These are phyloP conservation scores for Sarcophaga carnaria DNA, from an alignment of 2,888 invertebrate genomes.

Conservation along the genomic window DNA sequence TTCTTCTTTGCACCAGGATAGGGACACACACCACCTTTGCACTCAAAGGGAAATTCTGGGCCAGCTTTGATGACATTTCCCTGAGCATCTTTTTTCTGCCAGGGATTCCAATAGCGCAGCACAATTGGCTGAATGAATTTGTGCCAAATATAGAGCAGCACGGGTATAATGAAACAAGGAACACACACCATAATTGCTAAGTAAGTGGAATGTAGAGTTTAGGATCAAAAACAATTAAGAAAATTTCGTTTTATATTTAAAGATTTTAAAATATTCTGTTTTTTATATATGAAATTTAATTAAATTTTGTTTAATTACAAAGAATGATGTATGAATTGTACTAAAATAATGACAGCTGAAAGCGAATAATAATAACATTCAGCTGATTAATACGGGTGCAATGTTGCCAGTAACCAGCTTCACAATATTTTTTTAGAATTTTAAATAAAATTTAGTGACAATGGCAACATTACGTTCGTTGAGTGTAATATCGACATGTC, in stretches of 20 bases:
- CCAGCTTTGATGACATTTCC: conserved; percentile 83
- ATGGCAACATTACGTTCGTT: no score
- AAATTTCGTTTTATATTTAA: no score
- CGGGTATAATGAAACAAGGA: conserved; percentile 92
- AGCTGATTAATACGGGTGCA: no score
- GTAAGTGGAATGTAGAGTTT: conserved; percentile 22
- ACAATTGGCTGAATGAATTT: conserved; percentile 92
- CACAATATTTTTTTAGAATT: no score
- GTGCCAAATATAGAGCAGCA: conserved; percentile 92
- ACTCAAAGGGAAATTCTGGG: conserved; percentile 85
- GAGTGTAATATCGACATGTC: no score
- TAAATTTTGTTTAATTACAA: no score
- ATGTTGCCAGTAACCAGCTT: no score
- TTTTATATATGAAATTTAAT: not conserved
- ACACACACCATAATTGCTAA: conserved; percentile 88
- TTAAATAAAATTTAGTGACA: no score
- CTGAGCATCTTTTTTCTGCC: conserved; percentile 86
- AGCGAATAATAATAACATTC: no score
- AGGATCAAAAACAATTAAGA: not conserved
- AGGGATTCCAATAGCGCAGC: conserved; percentile 91
- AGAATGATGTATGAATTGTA: no score
- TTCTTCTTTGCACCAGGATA: conserved; percentile 74
- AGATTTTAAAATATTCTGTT: not conserved
- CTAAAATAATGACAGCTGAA: no score
- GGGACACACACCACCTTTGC: conserved; percentile 84